These are phyloP conservation scores for Tipula confusa DNA, from an alignment of 2,888 invertebrate genomes.

Conservation along the genomic window DNA sequence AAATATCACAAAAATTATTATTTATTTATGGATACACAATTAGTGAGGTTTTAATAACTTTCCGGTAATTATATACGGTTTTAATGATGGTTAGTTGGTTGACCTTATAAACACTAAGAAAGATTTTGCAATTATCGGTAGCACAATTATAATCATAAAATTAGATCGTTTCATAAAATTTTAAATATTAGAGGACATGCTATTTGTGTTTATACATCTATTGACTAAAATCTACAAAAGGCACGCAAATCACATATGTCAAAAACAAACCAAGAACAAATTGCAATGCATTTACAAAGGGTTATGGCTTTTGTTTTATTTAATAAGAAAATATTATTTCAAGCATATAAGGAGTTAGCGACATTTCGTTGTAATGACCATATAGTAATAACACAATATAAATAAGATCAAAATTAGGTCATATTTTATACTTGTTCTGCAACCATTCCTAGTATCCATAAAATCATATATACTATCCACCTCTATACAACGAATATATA, in stretches of 20 bases:
- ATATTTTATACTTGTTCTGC: background rate
- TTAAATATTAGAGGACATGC: background rate
- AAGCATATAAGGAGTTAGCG: background rate
- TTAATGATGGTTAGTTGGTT: no score
- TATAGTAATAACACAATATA: background rate
- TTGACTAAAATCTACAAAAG: no score
- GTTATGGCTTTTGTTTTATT: background rate
- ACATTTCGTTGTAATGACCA: background rate
- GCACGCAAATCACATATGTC: no score
- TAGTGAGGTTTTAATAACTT: no score
- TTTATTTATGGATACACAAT: background rate
- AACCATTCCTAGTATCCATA: background rate
- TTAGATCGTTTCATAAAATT: no score
- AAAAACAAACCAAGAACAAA: no score
- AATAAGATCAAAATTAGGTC: background rate
- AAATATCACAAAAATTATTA: background rate
- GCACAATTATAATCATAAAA: no score
- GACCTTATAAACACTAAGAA: no score
- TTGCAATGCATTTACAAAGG: no score
- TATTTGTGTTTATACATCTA: background rate
- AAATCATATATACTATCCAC: background rate
- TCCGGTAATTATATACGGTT: no score
- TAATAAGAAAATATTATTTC: background rate
- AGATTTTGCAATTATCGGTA: no score
- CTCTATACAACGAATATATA: background rate